Conservation (phyloP, 2,888 invertebrate species). For the Cephus nigrinus region DNA sequence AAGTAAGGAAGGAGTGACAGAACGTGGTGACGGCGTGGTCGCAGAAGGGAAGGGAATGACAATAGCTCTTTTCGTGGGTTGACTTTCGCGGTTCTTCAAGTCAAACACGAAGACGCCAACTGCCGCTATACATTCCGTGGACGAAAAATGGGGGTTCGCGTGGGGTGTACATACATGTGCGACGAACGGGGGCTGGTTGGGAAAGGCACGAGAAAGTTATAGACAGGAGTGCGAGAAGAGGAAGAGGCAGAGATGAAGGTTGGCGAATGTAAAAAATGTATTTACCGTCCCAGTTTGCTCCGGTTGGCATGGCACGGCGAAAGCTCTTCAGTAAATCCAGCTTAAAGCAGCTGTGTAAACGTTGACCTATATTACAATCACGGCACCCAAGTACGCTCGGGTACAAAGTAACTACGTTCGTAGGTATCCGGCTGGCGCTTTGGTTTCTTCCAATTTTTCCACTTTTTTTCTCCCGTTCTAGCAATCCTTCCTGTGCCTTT, state of each 20-base stretch:
- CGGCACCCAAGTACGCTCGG: conserved; percentile 28
- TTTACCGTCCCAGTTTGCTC: conserved; percentile 61
- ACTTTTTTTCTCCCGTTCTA: conserved; percentile 10
- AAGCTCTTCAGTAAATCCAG: conserved; percentile 63
- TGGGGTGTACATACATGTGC: no score
- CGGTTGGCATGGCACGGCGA: conserved; percentile 53
- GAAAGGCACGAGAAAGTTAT: background rate
- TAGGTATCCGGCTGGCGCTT: conserved; percentile 15
- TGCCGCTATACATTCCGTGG: no score
- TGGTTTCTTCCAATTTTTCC: conserved; percentile 7
- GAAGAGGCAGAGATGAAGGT: conserved; percentile 5
- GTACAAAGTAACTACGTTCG: conserved; percentile 13
- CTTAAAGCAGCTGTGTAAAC: conserved; percentile 64
- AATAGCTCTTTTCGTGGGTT: no score
- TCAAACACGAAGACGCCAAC: conserved; percentile 26
- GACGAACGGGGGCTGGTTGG: background rate
- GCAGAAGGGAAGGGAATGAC: no score
- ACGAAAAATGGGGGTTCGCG: no score
- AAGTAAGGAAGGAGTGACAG: no score
- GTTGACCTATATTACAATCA: conserved; percentile 64
- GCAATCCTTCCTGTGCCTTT: background rate
- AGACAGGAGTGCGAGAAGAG: conserved; percentile 7
- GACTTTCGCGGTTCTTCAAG: conserved; percentile 24
- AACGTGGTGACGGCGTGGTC: no score
- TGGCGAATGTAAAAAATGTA: conserved; percentile 54